phyloP scores from a whole-genome alignment of 1,140 invertebrate genomes.

The Brachionus calyciflorus region DNA sequence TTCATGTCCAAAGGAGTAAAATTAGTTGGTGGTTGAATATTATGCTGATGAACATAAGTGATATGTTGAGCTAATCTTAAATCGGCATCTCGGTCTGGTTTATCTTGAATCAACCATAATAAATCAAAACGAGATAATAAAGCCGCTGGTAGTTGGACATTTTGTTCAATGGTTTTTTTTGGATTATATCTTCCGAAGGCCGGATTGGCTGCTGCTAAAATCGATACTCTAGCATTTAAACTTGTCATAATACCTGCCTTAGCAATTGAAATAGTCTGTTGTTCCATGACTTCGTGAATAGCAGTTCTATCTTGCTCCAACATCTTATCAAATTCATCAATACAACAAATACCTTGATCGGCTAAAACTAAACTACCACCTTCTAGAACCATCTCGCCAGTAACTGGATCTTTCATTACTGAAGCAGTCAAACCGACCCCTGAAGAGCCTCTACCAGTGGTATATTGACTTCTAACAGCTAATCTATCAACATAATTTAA shows the following conservation, averaged over 20 bases:
- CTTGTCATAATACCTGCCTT: conserved; percentile 98
- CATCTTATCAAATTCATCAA: conserved; percentile 99
- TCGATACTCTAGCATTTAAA: conserved; percentile 91
- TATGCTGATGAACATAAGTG: conserved; percentile 92
- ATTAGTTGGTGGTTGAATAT: conserved; percentile 78
- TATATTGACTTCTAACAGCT: conserved; percentile 87
- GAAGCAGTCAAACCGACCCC: conserved; percentile 97
- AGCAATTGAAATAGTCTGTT: conserved; percentile 98
- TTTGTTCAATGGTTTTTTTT: conserved; percentile 89
- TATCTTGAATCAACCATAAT: conserved; percentile 94
- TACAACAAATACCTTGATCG: conserved; percentile 96
- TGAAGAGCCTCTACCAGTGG: conserved; percentile 91
- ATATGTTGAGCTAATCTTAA: conserved; percentile 87
- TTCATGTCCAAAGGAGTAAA: conserved; percentile 18
- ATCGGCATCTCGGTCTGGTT: conserved; percentile 86
- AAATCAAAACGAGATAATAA: conserved; percentile 94
- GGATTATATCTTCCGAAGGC: conserved; percentile 96
- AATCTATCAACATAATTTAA: conserved; percentile 89
- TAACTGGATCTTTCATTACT: conserved; percentile 93
- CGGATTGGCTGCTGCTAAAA: conserved; percentile 96
- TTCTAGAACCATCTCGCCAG: conserved; percentile 93
- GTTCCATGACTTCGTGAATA: conserved; percentile 98
- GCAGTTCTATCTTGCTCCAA: conserved; percentile 85
- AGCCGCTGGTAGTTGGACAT: conserved; percentile 93
- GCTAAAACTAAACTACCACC: conserved; percentile 96